phyloP scores from a whole-genome alignment of 2,113 vertebrate genomes.

The Hyla sarda region DNA sequence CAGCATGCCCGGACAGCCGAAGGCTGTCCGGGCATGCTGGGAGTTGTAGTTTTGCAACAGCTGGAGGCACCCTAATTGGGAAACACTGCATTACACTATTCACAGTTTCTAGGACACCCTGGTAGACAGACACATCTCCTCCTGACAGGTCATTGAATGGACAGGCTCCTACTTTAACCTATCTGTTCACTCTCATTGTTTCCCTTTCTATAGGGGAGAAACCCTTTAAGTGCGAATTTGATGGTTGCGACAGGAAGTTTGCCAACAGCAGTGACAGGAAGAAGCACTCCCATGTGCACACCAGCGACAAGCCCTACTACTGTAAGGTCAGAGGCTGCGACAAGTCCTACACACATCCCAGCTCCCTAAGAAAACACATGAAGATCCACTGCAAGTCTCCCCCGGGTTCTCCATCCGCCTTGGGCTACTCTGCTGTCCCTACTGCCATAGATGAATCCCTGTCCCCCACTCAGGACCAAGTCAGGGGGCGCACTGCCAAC shows the following conservation, averaged over 20 bases:
- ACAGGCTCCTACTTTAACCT: neutral
- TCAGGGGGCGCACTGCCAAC: conserved; percentile 78
- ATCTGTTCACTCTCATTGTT: conserved; percentile 2
- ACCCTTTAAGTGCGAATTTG: conserved; percentile 97
- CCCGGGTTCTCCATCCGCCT: conserved; percentile 78
- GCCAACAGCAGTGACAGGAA: conserved; percentile 97
- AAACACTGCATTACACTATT: too few relatives aligned
- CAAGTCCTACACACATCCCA: conserved; percentile 97
- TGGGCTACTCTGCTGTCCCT: conserved; percentile 79
- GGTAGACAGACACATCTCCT: too few relatives aligned
- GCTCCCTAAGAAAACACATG: conserved; percentile 97
- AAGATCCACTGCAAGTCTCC: conserved; percentile 97
- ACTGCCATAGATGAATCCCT: conserved; percentile 77
- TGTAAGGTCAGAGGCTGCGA: conserved; percentile 95
- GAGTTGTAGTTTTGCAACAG: too few relatives aligned
- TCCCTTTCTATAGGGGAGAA: conserved; percentile 86
- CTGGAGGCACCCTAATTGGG: too few relatives aligned
- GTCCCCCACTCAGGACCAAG: conserved; percentile 78
- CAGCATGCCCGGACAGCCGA: too few relatives aligned
- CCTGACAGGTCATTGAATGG: neutral
- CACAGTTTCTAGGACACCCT: too few relatives aligned
- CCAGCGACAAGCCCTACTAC: conserved; percentile 97
- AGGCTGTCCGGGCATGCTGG: too few relatives aligned
- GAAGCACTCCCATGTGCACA: conserved; percentile 96
- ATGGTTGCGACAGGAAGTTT: conserved; percentile 96